phyloP scores from a whole-genome alignment of 2,888 invertebrate genomes.

The Agrilus biguttatus region DNA sequence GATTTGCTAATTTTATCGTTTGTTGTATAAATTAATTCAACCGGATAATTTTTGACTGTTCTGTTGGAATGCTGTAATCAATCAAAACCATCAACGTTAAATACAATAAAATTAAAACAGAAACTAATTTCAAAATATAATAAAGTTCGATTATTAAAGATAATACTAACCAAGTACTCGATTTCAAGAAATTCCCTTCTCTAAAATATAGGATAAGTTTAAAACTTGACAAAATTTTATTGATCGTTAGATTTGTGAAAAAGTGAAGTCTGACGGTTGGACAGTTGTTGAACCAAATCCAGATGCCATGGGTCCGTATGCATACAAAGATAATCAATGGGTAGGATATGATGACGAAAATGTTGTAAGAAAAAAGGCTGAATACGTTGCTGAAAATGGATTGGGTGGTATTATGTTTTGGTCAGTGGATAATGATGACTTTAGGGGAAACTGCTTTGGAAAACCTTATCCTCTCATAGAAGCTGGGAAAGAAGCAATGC shows the following conservation, averaged over 20 bases:
- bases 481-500: constrained; percentile 72
- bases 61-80: too few relatives aligned
- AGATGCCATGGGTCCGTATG: constrained; percentile 79
- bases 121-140: too few relatives aligned
- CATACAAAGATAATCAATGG: constrained; percentile 79
- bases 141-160: too few relatives aligned
- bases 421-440: constrained; percentile 91
- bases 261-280: constrained; percentile 63
- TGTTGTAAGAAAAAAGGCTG: constrained; percentile 68
- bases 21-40: too few relatives aligned
- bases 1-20: too few relatives aligned
- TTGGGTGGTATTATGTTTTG: constrained; percentile 88
- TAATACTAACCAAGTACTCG: too few relatives aligned
- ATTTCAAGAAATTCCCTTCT: too few relatives aligned
- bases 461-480: constrained; percentile 84
- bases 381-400: constrained; percentile 70
- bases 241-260: constrained; percentile 64
- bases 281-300: constrained; percentile 67
- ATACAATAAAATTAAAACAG: too few relatives aligned
- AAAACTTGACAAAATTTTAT: background rate
- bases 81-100: too few relatives aligned
- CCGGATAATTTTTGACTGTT: too few relatives aligned
- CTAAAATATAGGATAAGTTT: too few relatives aligned
- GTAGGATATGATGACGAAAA: constrained; percentile 84
- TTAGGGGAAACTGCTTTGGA: constrained; percentile 76